Conservation (phyloP, 2,797 vertebrate genomes). For the Zenarchopterus dispar region DNA sequence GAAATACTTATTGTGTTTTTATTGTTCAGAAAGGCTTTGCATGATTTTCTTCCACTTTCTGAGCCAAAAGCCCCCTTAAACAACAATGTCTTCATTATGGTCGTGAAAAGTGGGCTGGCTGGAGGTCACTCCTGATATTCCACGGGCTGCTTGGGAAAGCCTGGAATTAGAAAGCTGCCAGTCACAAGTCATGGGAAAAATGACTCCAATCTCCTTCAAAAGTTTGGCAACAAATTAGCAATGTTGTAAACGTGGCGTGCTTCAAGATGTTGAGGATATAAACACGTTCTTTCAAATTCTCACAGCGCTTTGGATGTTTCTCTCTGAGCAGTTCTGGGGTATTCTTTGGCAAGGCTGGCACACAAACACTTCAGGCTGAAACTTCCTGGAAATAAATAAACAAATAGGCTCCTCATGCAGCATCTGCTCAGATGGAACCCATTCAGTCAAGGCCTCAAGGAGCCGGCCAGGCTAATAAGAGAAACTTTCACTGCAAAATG, state of each 20-base stretch:
- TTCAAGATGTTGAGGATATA: constrained; percentile 50
- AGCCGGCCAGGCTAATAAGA: constrained; percentile 69
- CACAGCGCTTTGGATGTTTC: constrained; percentile 28
- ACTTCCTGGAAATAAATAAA: constrained; percentile 73
- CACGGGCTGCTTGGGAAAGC: constrained; percentile 58
- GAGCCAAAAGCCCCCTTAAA: constrained; percentile 67
- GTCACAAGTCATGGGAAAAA: constrained; percentile 50
- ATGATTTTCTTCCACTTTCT: constrained; percentile 61
- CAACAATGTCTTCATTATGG: constrained; percentile 70
- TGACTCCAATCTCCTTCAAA: constrained; percentile 59
- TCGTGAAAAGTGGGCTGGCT: constrained; percentile 64
- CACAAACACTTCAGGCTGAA: constrained; percentile 58
- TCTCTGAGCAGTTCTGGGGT: constrained; percentile 43
- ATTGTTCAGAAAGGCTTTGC: constrained; percentile 72
- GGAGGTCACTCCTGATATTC: constrained; percentile 68
- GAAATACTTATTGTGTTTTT: constrained; percentile 64
- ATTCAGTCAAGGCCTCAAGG: constrained; percentile 66
- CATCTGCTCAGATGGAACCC: constrained; percentile 75
- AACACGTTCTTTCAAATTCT: constrained; percentile 55
- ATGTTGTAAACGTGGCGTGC: constrained; percentile 58
- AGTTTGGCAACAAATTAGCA: constrained; percentile 64
- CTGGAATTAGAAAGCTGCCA: constrained; percentile 65
- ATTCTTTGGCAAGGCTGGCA: constrained; percentile 53
- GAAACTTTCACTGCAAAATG: constrained; percentile 66
- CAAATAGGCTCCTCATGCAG: constrained; percentile 67